phyloP scores from a whole-genome alignment of 2,888 invertebrate genomes.

The Plagodis pulveraria region DNA sequence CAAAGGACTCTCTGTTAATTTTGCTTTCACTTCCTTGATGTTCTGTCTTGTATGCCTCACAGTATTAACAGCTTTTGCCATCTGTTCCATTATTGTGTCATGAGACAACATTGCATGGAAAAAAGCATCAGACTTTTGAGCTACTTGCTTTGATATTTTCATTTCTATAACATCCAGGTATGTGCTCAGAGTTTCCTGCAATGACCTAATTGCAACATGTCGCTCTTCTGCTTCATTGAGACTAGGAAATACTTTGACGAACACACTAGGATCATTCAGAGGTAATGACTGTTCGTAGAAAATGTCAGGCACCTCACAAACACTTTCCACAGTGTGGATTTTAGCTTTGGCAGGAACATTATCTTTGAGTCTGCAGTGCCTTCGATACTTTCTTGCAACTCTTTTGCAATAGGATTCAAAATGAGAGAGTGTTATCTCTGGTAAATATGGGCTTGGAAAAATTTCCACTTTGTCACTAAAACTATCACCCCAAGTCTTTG shows the following conservation, averaged over 20 bases:
- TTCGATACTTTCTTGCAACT: slow-evolving; percentile 87
- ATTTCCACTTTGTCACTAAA: slow-evolving; percentile 94
- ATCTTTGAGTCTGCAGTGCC: slow-evolving; percentile 85
- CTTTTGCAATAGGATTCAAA: slow-evolving; percentile 95
- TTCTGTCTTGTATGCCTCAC: slow-evolving; percentile 90
- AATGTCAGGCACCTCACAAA: slow-evolving; percentile 92
- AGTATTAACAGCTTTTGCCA: slow-evolving; percentile 92
- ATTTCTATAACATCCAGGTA: slow-evolving; percentile 98
- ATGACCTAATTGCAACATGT: slow-evolving; percentile 87
- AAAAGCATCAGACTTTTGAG: slow-evolving; percentile 97
- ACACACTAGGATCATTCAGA: slow-evolving; percentile 91
- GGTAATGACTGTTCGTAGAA: slow-evolving; percentile 93
- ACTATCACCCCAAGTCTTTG: slow-evolving; percentile 98
- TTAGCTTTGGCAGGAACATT: slow-evolving; percentile 68
- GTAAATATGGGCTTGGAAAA: slow-evolving; percentile 91
- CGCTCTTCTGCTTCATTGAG: slow-evolving; percentile 82
- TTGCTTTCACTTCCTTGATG: slow-evolving; percentile 91
- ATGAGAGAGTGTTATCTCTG: slow-evolving; percentile 92
- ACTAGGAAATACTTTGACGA: slow-evolving; percentile 93
- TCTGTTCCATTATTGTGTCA: slow-evolving; percentile 97
- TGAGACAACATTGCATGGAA: slow-evolving; percentile 99
- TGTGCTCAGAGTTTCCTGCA: slow-evolving; percentile 96
- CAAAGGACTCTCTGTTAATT: slow-evolving; percentile 92
- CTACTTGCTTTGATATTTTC: slow-evolving; percentile 96
- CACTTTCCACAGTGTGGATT: slow-evolving; percentile 74